Evolutionary conservation across 2,113 vertebrate genomes (phyloP).

Genomic region (Polyodon spathula): DNA sequence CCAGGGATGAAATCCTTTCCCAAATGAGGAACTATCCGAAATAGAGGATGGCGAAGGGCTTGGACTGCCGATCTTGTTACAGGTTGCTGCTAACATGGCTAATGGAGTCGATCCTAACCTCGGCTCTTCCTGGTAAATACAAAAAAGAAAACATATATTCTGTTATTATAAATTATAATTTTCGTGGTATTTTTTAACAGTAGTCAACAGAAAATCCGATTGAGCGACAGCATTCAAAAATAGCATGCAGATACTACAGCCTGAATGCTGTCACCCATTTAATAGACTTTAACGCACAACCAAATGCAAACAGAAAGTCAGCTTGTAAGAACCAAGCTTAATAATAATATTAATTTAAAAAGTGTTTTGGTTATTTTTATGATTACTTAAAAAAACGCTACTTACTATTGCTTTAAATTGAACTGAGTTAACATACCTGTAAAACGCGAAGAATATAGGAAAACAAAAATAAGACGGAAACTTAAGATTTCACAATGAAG

Average conservation of each 20-base stretch:
- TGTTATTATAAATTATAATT: constrained; percentile 2
- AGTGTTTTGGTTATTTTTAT: no score
- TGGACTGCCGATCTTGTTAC: constrained; percentile 95
- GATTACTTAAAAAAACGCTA: no score
- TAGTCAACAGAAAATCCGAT: no score
- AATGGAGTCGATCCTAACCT: constrained; percentile 93
- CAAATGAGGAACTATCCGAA: constrained; percentile 83
- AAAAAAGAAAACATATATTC: constrained; percentile 17
- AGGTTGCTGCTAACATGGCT: constrained; percentile 97
- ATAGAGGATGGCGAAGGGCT: constrained; percentile 84
- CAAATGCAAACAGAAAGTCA: no score
- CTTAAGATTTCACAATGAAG: constrained; percentile 43
- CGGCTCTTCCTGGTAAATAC: constrained; percentile 81
- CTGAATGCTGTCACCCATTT: no score
- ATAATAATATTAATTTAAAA: no score
- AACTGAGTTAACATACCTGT: constrained; percentile 46
- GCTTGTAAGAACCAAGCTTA: no score
- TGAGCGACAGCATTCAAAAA: no score
- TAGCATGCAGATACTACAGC: no score
- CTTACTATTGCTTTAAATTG: neutral
- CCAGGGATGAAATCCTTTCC: constrained; percentile 94
- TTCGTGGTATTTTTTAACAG: neutral
- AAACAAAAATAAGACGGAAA: constrained; percentile 34
- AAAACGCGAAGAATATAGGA: constrained; percentile 27
- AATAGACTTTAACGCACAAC: no score